Conservation (phyloP, 35 echinoderm and acorn worm genomes). For the Heliocidaris tuberculata region DNA sequence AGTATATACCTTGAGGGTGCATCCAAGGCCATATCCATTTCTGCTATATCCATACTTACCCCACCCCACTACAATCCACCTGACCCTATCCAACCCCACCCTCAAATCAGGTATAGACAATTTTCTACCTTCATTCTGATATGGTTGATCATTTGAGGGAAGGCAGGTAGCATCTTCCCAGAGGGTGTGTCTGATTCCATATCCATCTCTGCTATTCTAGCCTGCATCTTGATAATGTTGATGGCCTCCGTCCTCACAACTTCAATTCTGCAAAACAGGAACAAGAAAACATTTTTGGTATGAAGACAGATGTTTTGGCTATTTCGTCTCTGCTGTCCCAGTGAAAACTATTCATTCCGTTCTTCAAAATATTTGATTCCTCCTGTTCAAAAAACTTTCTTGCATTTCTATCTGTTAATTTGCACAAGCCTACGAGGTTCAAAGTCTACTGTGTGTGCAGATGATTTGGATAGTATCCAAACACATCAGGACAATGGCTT, state of each 20-base stretch:
- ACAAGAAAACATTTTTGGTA: not conserved
- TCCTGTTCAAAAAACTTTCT: no score
- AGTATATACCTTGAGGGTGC: no score
- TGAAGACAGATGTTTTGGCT: not conserved
- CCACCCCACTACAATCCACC: no score
- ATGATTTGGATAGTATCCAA: no score
- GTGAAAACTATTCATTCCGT: not conserved
- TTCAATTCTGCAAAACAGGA: conserved; percentile 3
- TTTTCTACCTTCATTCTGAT: conserved; percentile 58
- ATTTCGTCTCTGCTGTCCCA: not conserved
- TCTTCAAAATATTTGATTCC: no score
- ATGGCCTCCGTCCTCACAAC: conserved; percentile 43
- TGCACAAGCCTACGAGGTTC: no score
- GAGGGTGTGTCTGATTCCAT: conserved; percentile 22
- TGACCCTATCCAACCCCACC: not conserved
- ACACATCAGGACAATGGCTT: no score
- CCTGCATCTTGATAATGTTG: conserved; percentile 46
- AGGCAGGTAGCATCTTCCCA: conserved; percentile 45
- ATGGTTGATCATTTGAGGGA: conserved; percentile 59
- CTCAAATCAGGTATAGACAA: not conserved
- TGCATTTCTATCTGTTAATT: no score
- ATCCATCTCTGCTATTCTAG: conserved; percentile 34
- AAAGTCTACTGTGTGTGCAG: no score
- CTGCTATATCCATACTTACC: no score
- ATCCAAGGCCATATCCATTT: no score